phyloP scores from a whole-genome alignment of 1,140 invertebrate genomes.

The Brachionus rubens region DNA sequence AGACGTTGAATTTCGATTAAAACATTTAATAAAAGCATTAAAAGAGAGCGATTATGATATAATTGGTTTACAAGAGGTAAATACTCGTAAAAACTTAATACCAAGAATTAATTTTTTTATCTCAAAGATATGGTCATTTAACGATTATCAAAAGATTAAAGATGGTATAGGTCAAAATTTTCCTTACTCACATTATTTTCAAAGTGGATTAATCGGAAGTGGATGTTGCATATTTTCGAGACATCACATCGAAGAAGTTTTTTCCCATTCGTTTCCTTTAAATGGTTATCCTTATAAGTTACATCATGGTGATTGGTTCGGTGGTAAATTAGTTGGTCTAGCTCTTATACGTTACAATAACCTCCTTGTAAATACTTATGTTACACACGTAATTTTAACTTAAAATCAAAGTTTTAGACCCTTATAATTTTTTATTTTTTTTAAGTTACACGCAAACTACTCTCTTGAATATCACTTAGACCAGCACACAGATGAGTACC shows the following conservation, averaged over 20 bases:
- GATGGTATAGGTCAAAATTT: neutral
- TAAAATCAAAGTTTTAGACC: neutral
- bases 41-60: conserved; percentile 37
- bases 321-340: conserved; percentile 43
- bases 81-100: neutral
- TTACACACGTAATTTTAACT: conserved; percentile 38
- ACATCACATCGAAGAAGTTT: conserved; percentile 16
- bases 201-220: conserved; percentile 43
- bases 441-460: conserved; percentile 46
- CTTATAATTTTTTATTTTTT: neutral
- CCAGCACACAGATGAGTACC: conserved; percentile 20
- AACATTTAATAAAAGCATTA: conserved; percentile 37
- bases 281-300: conserved; percentile 46
- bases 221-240: conserved; percentile 44
- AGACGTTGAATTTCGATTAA: conserved; percentile 9
- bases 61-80: conserved; percentile 45
- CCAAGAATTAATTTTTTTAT: neutral
- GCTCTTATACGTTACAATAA: neutral
- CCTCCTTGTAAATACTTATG: neutral
- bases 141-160: conserved; percentile 20
- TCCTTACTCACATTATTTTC: conserved; percentile 28
- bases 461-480: neutral
- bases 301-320: conserved; percentile 44
- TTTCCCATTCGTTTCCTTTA: conserved; percentile 28
- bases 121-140: conserved; percentile 13